phyloP scores from a whole-genome alignment of 2,113 vertebrate species.

The Gobiocypris rarus region DNA sequence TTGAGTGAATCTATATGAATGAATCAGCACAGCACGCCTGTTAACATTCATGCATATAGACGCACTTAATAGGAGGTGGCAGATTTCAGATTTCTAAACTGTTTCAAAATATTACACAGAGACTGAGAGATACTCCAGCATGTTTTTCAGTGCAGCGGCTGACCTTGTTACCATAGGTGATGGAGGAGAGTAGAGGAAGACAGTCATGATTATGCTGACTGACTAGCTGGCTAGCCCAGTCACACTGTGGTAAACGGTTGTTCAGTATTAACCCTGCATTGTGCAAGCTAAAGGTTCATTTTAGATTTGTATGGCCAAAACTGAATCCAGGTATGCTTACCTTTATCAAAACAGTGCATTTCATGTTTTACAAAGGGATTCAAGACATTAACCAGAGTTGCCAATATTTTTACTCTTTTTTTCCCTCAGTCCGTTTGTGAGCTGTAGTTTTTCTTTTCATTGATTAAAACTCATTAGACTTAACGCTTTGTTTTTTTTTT shows the following conservation, averaged over 20 bases:
- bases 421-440: constrained; percentile 9
- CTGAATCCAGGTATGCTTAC: constrained; percentile 41
- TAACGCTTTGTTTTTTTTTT: constrained; percentile 33
- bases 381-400: constrained; percentile 45
- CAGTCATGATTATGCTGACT: constrained; percentile 32
- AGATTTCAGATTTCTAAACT: constrained; percentile 29
- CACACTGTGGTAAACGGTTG: constrained; percentile 41
- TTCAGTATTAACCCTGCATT: constrained; percentile 37
- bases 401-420: constrained; percentile 35
- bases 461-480: constrained; percentile 19
- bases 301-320: constrained; percentile 51
- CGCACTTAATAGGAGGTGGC: constrained; percentile 41
- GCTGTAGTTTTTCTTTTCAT: constrained; percentile 29
- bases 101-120: constrained; percentile 35
- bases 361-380: constrained; percentile 51
- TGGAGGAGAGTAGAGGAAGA: neutral
- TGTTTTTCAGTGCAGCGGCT: constrained; percentile 42
- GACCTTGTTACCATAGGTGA: constrained; percentile 29
- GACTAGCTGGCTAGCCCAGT: constrained; percentile 49
- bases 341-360: constrained; percentile 47
- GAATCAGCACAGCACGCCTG: constrained; percentile 23
- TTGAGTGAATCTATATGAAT: constrained; percentile 45
- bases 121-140: constrained; percentile 36
- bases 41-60: constrained; percentile 43
- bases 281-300: constrained; percentile 40